A percentile compares a stretch with the other conserved stretches of the same genome.
Evolutionary conservation across 1,140 invertebrate species (phyloP).

Genomic region (Dendrolimus punctatus): DNA sequence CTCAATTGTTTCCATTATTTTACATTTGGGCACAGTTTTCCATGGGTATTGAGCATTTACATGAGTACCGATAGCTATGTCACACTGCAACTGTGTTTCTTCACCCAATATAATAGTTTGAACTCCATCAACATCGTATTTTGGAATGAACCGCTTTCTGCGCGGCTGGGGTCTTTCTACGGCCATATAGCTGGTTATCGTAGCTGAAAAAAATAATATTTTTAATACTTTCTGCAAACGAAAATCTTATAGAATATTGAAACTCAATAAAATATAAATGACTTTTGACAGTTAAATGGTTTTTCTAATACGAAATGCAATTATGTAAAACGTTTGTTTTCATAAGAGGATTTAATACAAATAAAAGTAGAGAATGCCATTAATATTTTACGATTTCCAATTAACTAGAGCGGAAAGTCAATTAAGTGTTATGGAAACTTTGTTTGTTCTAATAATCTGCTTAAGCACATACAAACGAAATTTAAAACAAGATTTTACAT

Average conservation of each 20-base stretch:
- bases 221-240: not conserved
- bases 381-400: too few species aligned
- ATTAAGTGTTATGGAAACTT: too few species aligned
- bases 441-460: too few species aligned
- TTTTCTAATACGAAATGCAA: too few species aligned
- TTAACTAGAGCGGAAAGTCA: too few species aligned
- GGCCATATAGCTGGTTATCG: constrained; percentile 25
- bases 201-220: constrained; percentile 20
- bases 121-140: constrained; percentile 65
- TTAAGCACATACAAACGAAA: too few species aligned
- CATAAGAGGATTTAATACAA: too few species aligned
- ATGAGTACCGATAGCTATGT: constrained; percentile 69
- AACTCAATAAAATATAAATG: too few species aligned
- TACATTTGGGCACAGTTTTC: constrained; percentile 76
- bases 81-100: constrained; percentile 65
- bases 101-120: constrained; percentile 46
- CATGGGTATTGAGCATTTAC: constrained; percentile 83
- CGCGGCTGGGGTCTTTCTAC: constrained; percentile 31
- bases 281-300: too few species aligned
- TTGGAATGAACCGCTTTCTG: constrained; percentile 56
- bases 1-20: constrained; percentile 74
- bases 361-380: too few species aligned
- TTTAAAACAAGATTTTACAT: too few species aligned
- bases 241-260: not conserved
- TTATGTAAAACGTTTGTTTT: too few species aligned